phyloP scores from a whole-genome alignment of 2,888 invertebrate genomes.

The Nysson spinosus region DNA sequence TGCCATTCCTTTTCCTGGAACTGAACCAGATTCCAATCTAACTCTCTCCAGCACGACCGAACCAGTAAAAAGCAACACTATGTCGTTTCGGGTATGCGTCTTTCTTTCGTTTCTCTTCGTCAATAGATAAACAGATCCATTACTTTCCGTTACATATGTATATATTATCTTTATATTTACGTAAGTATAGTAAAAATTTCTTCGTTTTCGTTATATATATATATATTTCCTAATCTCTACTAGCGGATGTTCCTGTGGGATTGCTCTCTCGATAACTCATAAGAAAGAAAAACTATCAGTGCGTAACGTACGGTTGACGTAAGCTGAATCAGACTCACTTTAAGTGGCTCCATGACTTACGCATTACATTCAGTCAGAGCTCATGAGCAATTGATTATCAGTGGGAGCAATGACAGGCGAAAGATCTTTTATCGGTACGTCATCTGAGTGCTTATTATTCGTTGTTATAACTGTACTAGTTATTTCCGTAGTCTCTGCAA shows the following conservation, averaged over 20 bases:
- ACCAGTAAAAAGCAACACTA: constrained; percentile 58
- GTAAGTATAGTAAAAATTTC: constrained; percentile 61
- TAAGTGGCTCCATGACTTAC: not conserved
- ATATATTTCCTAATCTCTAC: constrained; percentile 55
- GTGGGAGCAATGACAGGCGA: constrained; percentile 76
- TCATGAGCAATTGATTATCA: constrained; percentile 73
- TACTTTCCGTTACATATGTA: constrained; percentile 19
- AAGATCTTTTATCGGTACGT: constrained; percentile 79
- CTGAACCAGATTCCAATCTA: constrained; percentile 3
- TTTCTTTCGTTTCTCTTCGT: not conserved
- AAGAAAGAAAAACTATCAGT: constrained; percentile 41
- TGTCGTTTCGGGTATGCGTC: constrained; percentile 26
- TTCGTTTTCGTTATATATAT: constrained; percentile 45
- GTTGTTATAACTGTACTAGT: constrained; percentile 63
- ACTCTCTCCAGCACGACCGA: constrained; percentile 53
- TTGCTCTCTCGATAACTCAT: constrained; percentile 30
- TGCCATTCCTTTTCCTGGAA: constrained; percentile 12
- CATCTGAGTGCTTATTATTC: constrained; percentile 67
- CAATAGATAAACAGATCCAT: constrained; percentile 16
- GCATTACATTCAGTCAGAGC: constrained; percentile 69
- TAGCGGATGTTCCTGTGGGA: constrained; percentile 34
- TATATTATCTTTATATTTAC: constrained; percentile 56
- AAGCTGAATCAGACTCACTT: constrained; percentile 30
- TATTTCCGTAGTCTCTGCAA: constrained; percentile 59
- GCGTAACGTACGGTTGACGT: constrained; percentile 41